Percentiles rank a stretch among this genome's conserved stretches.
Evolutionary conservation across 2,888 invertebrate genomes (phyloP).

Genomic region (Globia sparganii): DNA sequence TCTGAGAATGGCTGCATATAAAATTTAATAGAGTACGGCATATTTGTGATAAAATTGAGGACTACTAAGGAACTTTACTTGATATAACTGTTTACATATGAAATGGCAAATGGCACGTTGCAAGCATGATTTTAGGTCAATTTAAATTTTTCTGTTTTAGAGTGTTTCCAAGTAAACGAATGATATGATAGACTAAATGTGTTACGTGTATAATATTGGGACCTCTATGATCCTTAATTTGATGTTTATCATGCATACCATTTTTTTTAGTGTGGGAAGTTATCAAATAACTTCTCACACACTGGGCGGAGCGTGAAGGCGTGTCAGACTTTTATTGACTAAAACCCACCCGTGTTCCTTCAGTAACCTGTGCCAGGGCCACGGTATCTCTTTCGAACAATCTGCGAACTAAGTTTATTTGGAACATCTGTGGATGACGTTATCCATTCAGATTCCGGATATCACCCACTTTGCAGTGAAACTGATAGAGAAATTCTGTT

Average conservation of each 20-base stretch:
- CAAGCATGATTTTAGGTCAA: slow-evolving; percentile 19
- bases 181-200: neutral
- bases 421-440: neutral
- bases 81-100: slow-evolving; percentile 6
- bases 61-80: slow-evolving; percentile 46
- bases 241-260: neutral
- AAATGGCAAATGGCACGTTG: slow-evolving; percentile 3
- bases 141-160: slow-evolving; percentile 15
- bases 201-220: neutral
- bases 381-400: too few relatives aligned
- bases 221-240: neutral
- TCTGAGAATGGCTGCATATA: slow-evolving; percentile 62
- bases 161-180: slow-evolving; percentile 13
- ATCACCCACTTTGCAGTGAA: neutral
- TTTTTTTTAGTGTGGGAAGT: too few relatives aligned
- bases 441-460: neutral
- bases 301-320: too few relatives aligned
- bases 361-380: too few relatives aligned
- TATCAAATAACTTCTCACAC: too few relatives aligned
- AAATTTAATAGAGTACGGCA: slow-evolving; percentile 42
- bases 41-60: slow-evolving; percentile 48
- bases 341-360: too few relatives aligned
- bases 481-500: neutral
- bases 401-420: neutral
- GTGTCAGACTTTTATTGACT: too few relatives aligned